These are phyloP conservation scores for Coreius guichenoti DNA, from an alignment of 2,797 vertebrate species.

Conservation along the genomic window DNA sequence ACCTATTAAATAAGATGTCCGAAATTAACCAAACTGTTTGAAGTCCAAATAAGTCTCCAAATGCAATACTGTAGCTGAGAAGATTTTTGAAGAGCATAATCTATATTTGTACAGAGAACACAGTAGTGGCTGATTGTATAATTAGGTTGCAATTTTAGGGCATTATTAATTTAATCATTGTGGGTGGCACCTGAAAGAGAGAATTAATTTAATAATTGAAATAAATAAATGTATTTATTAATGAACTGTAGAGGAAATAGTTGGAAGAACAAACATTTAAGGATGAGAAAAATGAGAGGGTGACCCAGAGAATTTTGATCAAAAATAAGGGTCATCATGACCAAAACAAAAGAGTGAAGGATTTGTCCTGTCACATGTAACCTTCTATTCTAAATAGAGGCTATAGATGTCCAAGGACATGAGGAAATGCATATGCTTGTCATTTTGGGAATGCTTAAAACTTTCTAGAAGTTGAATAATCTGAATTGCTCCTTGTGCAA, in stretches of 20 bases:
- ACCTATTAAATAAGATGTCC: conserved; percentile 92
- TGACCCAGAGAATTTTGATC: neutral
- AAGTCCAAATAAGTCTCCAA: neutral
- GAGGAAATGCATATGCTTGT: conserved; percentile 32
- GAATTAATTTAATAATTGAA: neutral
- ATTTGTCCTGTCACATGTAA: conserved; percentile 42
- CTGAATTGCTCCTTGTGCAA: neutral
- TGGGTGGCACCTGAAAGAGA: neutral
- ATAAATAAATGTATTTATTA: neutral
- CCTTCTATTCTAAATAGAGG: conserved; percentile 49
- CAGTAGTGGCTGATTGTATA: neutral
- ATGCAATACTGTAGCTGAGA: neutral
- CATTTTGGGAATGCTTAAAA: conserved; percentile 3
- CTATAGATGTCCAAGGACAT: conserved; percentile 34
- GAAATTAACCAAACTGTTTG: conserved; percentile 62
- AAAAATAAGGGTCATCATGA: conserved; percentile 25
- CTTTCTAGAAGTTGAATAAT: conserved; percentile 30
- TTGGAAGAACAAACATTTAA: neutral
- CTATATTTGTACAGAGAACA: neutral
- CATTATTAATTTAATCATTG: neutral
- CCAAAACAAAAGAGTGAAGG: conserved; percentile 36
- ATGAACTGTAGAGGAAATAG: neutral
- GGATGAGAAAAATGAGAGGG: neutral
- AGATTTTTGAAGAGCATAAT: neutral
- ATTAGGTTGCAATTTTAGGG: neutral